Percentiles rank a stretch among this genome's conserved stretches.
Evolutionary conservation across 2,888 invertebrate species (phyloP).

Genomic region (Dryobotodes eremita): DNA sequence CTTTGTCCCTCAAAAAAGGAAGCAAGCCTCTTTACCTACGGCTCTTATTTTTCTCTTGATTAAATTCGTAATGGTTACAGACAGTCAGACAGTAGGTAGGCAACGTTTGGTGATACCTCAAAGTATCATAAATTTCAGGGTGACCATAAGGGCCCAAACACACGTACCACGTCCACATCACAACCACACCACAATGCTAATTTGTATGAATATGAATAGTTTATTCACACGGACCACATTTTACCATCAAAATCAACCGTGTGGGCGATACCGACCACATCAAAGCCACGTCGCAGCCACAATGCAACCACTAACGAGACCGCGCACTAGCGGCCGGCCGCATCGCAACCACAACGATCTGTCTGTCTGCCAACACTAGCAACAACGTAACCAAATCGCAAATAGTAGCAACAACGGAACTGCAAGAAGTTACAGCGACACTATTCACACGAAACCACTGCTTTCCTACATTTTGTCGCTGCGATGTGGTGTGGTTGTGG

Average conservation of each 20-base stretch:
- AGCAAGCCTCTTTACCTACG: background rate
- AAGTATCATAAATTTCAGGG: conserved; percentile 43
- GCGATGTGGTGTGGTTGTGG: background rate
- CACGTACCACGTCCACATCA: background rate
- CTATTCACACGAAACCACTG: background rate
- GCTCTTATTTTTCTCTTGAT: conserved; percentile 51
- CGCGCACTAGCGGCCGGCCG: background rate
- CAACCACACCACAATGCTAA: background rate
- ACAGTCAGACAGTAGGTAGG: conserved; percentile 2
- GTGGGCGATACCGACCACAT: background rate
- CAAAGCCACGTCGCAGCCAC: background rate
- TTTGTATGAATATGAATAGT: background rate
- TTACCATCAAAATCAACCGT: background rate
- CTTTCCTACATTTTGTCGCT: background rate
- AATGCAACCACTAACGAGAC: background rate
- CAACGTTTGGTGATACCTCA: conserved; percentile 24
- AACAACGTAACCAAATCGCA: background rate
- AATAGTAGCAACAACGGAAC: background rate
- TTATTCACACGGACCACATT: background rate
- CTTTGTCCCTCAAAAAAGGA: conserved; percentile 34
- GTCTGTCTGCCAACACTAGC: background rate
- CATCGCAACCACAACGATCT: background rate
- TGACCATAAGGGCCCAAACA: conserved; percentile 14
- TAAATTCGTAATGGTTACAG: conserved; percentile 51
- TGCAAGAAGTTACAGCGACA: background rate